A percentile compares a stretch with the other conserved stretches of the same genome.
phyloP scores from a whole-genome alignment of 1,140 invertebrate species.

The Drosophila nikananu region DNA sequence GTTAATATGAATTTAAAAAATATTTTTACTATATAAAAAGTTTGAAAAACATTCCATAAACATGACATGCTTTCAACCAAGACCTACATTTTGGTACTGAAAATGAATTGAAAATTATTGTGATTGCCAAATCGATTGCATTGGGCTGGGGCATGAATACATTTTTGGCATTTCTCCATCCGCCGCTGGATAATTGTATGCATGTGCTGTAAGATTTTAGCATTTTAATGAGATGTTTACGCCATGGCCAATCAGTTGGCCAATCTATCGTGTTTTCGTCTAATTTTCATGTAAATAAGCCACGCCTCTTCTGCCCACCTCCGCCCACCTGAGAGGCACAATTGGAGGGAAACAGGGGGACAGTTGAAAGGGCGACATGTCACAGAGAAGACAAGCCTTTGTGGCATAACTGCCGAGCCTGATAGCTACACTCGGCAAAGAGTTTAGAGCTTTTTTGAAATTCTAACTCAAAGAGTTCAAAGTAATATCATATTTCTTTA shows the following conservation, averaged over 20 bases:
- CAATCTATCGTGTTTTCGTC: slow-evolving; percentile 52
- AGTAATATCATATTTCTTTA: neutral
- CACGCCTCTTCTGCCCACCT: slow-evolving; percentile 1
- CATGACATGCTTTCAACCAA: slow-evolving; percentile 26
- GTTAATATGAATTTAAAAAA: neutral
- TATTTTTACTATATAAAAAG: neutral
- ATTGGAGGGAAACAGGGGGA: slow-evolving; percentile 16
- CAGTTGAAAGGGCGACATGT: slow-evolving; percentile 31
- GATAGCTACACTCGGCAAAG: neutral
- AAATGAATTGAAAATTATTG: slow-evolving; percentile 68
- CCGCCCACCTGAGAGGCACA: neutral
- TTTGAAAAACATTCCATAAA: neutral
- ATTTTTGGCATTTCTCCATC: slow-evolving; percentile 37
- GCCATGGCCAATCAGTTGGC: slow-evolving; percentile 36
- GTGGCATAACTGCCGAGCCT: slow-evolving; percentile 49
- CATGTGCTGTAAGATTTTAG: slow-evolving; percentile 78
- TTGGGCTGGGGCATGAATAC: slow-evolving; percentile 37
- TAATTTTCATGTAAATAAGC: slow-evolving; percentile 78
- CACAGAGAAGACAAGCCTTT: slow-evolving; percentile 20
- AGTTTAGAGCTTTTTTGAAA: neutral
- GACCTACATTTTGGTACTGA: slow-evolving; percentile 42
- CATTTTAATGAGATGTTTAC: slow-evolving; percentile 74
- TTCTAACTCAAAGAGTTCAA: too few species aligned
- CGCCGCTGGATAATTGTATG: slow-evolving; percentile 53
- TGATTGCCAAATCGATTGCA: slow-evolving; percentile 47